A percentile compares a stretch with the other conserved stretches of the same genome.
Conservation (phyloP, 1,140 invertebrate species). For the Drosophila leontia region DNA sequence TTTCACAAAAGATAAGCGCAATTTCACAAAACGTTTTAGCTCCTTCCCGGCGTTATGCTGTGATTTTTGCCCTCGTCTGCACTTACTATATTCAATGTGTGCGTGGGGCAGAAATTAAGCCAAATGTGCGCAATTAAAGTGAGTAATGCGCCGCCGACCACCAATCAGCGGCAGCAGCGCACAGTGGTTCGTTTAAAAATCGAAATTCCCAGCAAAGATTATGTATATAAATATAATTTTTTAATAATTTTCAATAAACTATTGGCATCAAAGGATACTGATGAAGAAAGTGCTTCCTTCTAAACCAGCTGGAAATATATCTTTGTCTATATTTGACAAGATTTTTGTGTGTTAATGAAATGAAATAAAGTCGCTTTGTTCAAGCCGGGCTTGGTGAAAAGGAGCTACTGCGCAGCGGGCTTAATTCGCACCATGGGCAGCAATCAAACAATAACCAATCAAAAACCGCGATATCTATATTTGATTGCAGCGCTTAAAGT, state of each 20-base stretch:
- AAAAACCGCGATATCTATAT: conserved; percentile 69
- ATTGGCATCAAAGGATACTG: background rate
- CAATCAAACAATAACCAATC: conserved; percentile 65
- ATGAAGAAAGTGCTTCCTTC: background rate
- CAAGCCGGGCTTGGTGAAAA: background rate
- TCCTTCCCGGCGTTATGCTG: conserved; percentile 54
- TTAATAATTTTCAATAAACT: background rate
- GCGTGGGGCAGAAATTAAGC: conserved; percentile 70
- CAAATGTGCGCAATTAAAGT: conserved; percentile 80
- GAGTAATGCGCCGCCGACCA: conserved; percentile 69
- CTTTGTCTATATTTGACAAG: background rate
- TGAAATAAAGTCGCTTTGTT: background rate
- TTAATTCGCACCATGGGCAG: conserved; percentile 61
- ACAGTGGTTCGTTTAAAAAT: conserved; percentile 5
- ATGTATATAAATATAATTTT: too few species aligned
- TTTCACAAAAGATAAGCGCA: conserved; percentile 77
- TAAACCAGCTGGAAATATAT: background rate
- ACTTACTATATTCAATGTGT: conserved; percentile 40
- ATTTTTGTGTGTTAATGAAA: background rate
- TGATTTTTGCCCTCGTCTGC: conserved; percentile 62
- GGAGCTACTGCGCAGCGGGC: conserved; percentile 3
- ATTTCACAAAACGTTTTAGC: conserved; percentile 78
- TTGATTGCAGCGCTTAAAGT: conserved; percentile 54
- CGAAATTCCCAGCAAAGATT: background rate
- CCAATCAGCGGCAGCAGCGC: conserved; percentile 36